These are phyloP conservation scores for Scyliorhinus canicula DNA, from an alignment of 2,797 vertebrate species.

Conservation along the genomic window DNA sequence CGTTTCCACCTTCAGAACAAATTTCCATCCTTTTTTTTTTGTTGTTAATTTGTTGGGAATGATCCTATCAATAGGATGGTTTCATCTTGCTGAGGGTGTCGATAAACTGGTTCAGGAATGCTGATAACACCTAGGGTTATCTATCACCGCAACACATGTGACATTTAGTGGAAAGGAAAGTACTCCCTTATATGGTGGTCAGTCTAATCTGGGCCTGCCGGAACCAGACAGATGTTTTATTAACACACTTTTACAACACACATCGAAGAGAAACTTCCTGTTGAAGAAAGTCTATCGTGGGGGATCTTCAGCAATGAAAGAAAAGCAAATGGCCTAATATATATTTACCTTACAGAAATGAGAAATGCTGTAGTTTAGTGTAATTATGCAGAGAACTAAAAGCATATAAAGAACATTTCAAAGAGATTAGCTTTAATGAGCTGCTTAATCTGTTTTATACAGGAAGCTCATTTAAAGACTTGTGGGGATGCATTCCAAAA, in stretches of 20 bases:
- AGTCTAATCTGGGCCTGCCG: not conserved
- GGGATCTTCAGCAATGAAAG: not conserved
- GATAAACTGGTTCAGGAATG: not conserved
- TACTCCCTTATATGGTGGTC: too few species aligned
- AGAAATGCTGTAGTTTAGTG: not conserved
- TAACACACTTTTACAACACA: not conserved
- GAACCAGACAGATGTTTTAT: not conserved
- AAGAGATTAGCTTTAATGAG: conserved; percentile 34
- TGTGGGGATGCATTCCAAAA: conserved; percentile 32
- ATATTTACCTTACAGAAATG: not conserved
- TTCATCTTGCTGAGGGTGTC: not conserved
- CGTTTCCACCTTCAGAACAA: not conserved
- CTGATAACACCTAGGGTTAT: not conserved
- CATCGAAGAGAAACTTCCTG: not conserved
- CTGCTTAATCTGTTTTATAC: conserved; percentile 32
- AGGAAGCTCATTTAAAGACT: conserved; percentile 28
- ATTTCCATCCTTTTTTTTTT: not conserved
- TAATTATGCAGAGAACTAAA: conserved; percentile 1
- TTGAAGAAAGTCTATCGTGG: not conserved
- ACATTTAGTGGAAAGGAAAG: not conserved
- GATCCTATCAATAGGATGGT: not conserved
- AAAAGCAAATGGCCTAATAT: not conserved
- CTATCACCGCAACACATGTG: not conserved
- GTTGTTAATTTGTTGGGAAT: not conserved
- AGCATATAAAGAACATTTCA: conserved; percentile 27